Evolutionary conservation across 2,888 invertebrate species (phyloP).

Genomic region (Pollenia labialis): DNA sequence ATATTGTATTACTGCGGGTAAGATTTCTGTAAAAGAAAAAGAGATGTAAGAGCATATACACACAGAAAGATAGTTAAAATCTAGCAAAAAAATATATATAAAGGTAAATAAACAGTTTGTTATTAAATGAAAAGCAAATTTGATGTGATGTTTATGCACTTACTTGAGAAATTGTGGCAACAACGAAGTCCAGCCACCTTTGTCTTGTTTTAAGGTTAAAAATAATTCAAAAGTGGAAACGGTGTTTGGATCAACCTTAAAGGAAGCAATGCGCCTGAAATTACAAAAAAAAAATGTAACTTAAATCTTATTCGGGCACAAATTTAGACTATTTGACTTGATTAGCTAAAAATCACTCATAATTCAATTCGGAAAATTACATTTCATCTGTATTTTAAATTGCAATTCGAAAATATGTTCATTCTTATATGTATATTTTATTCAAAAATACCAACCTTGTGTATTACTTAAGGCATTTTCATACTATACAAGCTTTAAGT

Average conservation of each 20-base stretch:
- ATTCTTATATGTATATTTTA: too few relatives aligned
- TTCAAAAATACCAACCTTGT: too few relatives aligned
- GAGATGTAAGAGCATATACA: not conserved
- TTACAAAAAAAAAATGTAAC: not conserved
- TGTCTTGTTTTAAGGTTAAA: constrained; percentile 93
- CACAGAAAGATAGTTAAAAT: not conserved
- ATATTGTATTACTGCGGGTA: constrained; percentile 93
- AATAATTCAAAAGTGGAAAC: constrained; percentile 96
- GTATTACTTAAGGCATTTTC: too few relatives aligned
- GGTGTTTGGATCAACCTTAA: constrained; percentile 93
- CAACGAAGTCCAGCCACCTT: constrained; percentile 93
- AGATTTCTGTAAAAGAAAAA: constrained; percentile 87
- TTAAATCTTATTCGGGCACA: too few relatives aligned
- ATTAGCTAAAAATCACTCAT: too few relatives aligned
- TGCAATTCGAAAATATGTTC: too few relatives aligned
- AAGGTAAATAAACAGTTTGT: constrained; percentile 6
- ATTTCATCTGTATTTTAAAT: too few relatives aligned
- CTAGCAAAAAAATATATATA: not conserved
- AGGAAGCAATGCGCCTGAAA: constrained; percentile 89
- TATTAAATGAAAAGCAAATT: not conserved
- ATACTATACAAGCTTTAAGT: too few relatives aligned
- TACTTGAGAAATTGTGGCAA: constrained; percentile 96
- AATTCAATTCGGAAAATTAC: too few relatives aligned
- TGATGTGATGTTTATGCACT: constrained; percentile 84
- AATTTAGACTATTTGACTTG: too few relatives aligned